Percentiles rank a stretch among this genome's conserved stretches.
These are phyloP conservation scores for Xanthorhoe designata DNA, from an alignment of 2,888 invertebrate species.

Conservation along the genomic window DNA sequence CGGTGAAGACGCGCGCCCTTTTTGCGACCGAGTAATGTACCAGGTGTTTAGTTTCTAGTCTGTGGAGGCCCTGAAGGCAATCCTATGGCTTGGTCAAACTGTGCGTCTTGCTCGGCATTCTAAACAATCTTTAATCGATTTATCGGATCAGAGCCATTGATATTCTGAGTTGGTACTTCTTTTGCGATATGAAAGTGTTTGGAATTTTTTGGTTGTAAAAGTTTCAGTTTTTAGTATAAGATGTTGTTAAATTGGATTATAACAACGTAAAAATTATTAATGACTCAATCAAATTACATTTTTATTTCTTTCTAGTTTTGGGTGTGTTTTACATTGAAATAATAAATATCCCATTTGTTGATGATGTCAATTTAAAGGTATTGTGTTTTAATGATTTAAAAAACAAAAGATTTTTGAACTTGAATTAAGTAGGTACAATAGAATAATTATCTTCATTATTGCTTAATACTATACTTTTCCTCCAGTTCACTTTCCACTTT, in stretches of 20 bases:
- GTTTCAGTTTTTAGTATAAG: no score
- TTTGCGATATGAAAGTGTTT: conserved; percentile 12
- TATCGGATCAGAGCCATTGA: conserved; percentile 23
- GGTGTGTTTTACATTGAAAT: no score
- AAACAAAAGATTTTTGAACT: no score
- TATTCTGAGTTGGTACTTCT: conserved; percentile 6
- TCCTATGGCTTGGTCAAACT: conserved; percentile 25
- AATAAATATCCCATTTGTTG: no score
- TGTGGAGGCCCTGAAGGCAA: conserved; percentile 18
- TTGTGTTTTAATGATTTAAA: no score
- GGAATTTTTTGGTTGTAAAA: neutral
- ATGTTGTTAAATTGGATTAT: no score
- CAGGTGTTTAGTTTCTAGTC: neutral
- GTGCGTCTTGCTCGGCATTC: conserved; percentile 19
- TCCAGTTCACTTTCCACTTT: neutral
- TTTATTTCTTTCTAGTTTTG: no score
- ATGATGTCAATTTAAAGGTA: no score
- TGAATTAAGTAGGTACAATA: neutral
- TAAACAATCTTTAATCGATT: conserved; percentile 28
- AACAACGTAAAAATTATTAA: no score
- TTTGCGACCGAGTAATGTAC: neutral
- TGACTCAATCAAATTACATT: no score
- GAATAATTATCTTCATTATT: neutral
- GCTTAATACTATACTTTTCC: no score
- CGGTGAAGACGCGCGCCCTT: no score